Conservation (phyloP, 2,113 vertebrate genomes). For the Pampusana beccarii region DNA sequence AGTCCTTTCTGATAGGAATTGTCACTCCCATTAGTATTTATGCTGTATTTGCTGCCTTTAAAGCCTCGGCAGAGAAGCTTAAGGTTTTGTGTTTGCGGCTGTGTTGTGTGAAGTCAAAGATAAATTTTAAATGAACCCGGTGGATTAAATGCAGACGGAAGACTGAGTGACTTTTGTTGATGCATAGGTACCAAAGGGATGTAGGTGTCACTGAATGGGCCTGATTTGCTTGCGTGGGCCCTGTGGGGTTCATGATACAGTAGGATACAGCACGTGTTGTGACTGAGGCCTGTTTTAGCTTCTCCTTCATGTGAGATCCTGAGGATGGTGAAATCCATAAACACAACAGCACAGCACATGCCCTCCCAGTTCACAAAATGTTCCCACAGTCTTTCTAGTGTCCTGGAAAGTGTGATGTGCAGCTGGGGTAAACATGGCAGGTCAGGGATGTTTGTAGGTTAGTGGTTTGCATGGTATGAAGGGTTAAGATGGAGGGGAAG, state of each 20-base stretch:
- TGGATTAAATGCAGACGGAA: not conserved
- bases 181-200: not conserved
- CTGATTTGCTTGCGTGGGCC: not conserved
- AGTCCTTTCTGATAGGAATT: not conserved
- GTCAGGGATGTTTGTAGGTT: not conserved
- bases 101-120: not conserved
- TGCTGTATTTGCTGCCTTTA: not conserved
- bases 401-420: not conserved
- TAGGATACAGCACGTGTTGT: not conserved
- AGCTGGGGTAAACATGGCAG: not conserved
- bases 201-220: not conserved
- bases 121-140: not conserved
- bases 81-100: not conserved
- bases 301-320: not conserved
- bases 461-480: fast-evolving
- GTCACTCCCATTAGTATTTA: not conserved
- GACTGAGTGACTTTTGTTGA: not conserved
- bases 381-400: not conserved
- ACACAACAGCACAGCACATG: not conserved
- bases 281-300: not conserved
- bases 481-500: not conserved
- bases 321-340: not conserved
- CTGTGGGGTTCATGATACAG: fast-evolving
- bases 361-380: not conserved
- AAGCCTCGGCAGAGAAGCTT: not conserved